Evolutionary conservation across 1,140 invertebrate genomes (phyloP).

Genomic region (Paraescarpia echinospica): DNA sequence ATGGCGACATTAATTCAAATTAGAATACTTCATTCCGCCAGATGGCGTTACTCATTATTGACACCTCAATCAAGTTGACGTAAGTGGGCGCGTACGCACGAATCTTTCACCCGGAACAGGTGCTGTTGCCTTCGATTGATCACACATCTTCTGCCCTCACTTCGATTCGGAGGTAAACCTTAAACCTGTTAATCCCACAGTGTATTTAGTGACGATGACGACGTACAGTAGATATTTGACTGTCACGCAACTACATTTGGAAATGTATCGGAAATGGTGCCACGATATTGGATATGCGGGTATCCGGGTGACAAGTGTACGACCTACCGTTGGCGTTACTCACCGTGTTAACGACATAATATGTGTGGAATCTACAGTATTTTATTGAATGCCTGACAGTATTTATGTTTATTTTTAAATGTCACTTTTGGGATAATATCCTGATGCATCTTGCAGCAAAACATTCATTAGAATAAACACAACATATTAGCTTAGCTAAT

Average conservation of each 20-base stretch:
- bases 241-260: neutral
- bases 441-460: neutral
- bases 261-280: neutral
- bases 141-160: neutral
- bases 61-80: neutral
- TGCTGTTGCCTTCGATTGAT: neutral
- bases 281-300: neutral
- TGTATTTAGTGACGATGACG: neutral
- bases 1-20: neutral
- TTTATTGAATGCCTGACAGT: neutral
- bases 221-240: neutral
- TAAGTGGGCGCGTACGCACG: neutral
- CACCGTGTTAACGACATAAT: neutral
- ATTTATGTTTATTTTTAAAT: neutral
- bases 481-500: neutral
- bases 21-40: neutral
- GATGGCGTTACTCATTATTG: neutral
- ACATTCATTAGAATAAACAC: neutral
- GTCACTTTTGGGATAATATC: neutral
- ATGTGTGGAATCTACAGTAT: neutral
- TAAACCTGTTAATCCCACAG: neutral
- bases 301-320: neutral
- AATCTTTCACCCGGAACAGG: neutral
- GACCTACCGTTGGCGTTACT: neutral
- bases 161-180: neutral